These are phyloP conservation scores for Corythornis vintsioides DNA, from an alignment of 2,113 vertebrate genomes.

Conservation along the genomic window DNA sequence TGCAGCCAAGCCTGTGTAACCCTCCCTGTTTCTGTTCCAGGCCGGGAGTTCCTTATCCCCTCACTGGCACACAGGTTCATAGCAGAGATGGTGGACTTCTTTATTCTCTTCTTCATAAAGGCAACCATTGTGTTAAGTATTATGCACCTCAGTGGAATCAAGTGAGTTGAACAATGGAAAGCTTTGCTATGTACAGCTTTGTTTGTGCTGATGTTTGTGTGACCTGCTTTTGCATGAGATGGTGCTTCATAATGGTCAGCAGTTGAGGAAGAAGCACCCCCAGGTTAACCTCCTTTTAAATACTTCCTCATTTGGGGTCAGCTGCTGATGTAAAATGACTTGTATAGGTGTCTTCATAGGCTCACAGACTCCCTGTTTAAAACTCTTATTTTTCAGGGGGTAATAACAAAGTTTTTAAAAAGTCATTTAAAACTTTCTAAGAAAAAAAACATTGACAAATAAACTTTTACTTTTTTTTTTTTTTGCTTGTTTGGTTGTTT, in stretches of 20 bases:
- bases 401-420: not conserved
- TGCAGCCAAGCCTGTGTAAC: not conserved
- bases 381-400: not conserved
- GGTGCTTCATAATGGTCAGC: not conserved
- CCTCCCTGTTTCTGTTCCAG: conserved; percentile 70
- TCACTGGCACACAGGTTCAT: conserved; percentile 91
- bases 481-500: no score
- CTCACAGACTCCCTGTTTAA: not conserved
- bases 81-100: conserved; percentile 94
- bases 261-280: not conserved
- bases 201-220: not conserved
- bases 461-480: no score
- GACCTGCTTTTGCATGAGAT: not conserved
- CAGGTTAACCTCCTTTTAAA: not conserved
- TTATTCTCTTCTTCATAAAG: conserved; percentile 95
- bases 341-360: not conserved
- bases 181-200: not conserved
- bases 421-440: not conserved
- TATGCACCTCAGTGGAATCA: conserved; percentile 95
- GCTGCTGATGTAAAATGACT: not conserved
- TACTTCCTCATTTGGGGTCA: not conserved
- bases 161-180: conserved; percentile 81
- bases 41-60: conserved; percentile 90
- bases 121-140: conserved; percentile 92
- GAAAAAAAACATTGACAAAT: not conserved